Percentiles rank a stretch among this genome's conserved stretches.
These are phyloP conservation scores for Amblyraja radiata DNA, from an alignment of 2,797 vertebrate species.

Conservation along the genomic window DNA sequence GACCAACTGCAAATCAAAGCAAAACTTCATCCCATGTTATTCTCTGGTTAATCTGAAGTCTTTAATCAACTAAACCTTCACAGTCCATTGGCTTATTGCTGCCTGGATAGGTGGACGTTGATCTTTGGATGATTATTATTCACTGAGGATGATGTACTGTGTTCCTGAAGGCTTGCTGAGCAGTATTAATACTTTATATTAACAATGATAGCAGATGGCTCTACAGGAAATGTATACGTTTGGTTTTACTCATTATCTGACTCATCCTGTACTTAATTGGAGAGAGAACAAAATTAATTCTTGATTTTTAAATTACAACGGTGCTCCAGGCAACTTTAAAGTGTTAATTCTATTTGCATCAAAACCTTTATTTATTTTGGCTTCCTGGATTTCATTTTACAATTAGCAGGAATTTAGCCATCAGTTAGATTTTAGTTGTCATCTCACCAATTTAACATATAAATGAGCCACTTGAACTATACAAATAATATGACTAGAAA, in stretches of 20 bases:
- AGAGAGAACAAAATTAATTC: not conserved
- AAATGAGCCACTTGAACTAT: conserved; percentile 32
- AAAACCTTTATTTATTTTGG: conserved; percentile 16
- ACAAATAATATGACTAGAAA: not conserved
- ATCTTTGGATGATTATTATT: too few relatives aligned
- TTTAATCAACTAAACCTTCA: not conserved
- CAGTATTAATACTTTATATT: too few relatives aligned
- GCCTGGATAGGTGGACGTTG: too few relatives aligned
- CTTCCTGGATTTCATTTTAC: conserved; percentile 15
- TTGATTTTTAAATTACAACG: not conserved
- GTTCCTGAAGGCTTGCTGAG: too few relatives aligned
- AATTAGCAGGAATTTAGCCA: conserved; percentile 20
- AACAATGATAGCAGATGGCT: not conserved
- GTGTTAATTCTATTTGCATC: conserved; percentile 14
- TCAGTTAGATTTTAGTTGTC: conserved; percentile 19
- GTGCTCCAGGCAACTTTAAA: not conserved
- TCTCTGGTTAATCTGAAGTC: too few relatives aligned
- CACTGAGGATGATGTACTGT: too few relatives aligned
- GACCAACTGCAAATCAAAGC: not conserved
- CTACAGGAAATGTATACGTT: not conserved
- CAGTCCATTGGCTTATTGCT: not conserved
- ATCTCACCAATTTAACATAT: conserved; percentile 22
- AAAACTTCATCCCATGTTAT: too few relatives aligned
- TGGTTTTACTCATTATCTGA: not conserved
- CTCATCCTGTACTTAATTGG: not conserved